Base-by-base conservation (phyloP, 2,888 invertebrate species). In the Drosophila pullipes region DNA sequence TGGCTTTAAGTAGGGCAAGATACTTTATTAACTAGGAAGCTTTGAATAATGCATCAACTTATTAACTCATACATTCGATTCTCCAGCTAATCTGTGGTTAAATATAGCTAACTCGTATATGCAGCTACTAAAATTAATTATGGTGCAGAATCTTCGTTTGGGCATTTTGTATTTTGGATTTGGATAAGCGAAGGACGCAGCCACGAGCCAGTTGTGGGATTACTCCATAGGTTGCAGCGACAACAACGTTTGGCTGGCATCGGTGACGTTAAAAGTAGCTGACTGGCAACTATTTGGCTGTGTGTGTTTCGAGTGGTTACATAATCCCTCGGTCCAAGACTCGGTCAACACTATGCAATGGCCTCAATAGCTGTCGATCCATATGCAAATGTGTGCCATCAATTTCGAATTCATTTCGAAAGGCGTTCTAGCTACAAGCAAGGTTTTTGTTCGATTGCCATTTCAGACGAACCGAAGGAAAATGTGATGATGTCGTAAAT, bases 331-430 rank as follows among this genome's bases (percentile, higher is more conserved):
- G 57, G 54, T 70, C 25, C 30, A 65, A 73, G 67, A 74, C 62
- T 76, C 84, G 84, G 89, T 85, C 89, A 85, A 89, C 67, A 87
- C 76, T 89, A 85, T 85, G 84, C 84, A 87, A 69, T 76, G 90
- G 66, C 90, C 84, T 81, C 85, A 89, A 89, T 87, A 25, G 1
- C 86, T 66, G 65, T 54, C 86, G 68, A 55, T 57, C 74, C 74
- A 63, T 54, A 89, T 89, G 81, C 84, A 84, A 86, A 84, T 86
- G 75, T 89, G 67, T 25, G 64, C 58, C 76, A 79, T 76, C 74
- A 64, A 69, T 73, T 89, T 72, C 49, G 62, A 33, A 57, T 70
- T 72, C 69, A 52, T 55, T 67, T 68, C 78, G 83, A 89, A 89
- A 89, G 83, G 50, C 83, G 86, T 84, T 84, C 83, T 84, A 83